Conservation (phyloP, 2,113 vertebrate species). For the Pongo abelii region DNA sequence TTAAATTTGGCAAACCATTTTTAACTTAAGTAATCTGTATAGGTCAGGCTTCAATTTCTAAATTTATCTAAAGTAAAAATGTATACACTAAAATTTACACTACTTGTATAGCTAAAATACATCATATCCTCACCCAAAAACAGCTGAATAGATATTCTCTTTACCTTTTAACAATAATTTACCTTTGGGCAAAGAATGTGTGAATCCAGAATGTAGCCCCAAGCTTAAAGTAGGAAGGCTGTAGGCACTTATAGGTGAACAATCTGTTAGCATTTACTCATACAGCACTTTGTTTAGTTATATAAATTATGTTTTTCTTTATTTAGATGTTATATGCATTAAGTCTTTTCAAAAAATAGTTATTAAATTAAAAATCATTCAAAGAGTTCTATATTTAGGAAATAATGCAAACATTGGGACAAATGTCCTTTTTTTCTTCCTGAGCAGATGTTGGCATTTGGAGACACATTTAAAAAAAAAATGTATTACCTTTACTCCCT, state of each 20-base stretch:
- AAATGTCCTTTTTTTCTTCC: neutral
- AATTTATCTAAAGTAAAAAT: neutral
- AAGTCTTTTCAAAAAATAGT: neutral
- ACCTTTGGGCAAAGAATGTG: neutral
- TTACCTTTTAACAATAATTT: neutral
- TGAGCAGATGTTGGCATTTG: neutral
- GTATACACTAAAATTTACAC: neutral
- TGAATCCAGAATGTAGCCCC: neutral
- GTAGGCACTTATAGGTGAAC: neutral
- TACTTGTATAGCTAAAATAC: neutral
- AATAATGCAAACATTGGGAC: neutral
- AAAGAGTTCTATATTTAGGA: neutral
- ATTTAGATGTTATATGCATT: neutral
- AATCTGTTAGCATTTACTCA: neutral
- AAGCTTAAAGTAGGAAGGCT: neutral
- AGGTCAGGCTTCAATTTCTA: neutral
- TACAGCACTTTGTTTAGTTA: neutral
- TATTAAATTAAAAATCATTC: neutral
- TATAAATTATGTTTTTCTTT: neutral
- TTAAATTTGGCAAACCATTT: neutral
- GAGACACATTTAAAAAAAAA: neutral
- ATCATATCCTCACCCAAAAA: neutral
- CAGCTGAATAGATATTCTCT: neutral
- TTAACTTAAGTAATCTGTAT: neutral
- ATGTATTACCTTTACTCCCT: conserved; percentile 30